Percentiles rank a stretch among this genome's conserved stretches.
Conservation (phyloP, 2,797 vertebrate genomes). For the Pelochelys cantorii region DNA sequence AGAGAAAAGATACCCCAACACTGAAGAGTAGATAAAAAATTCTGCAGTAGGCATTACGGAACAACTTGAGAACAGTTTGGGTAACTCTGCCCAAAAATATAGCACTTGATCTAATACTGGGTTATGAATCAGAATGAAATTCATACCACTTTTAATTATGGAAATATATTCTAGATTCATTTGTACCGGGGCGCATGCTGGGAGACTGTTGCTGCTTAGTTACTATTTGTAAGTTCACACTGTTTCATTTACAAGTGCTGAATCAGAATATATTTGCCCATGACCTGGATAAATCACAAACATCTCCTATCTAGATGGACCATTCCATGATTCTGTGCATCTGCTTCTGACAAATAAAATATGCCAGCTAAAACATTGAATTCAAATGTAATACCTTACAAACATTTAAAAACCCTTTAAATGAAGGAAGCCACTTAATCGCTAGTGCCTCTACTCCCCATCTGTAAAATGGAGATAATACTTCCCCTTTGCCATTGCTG, state of each 20-base stretch:
- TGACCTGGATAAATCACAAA: conserved; percentile 63
- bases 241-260: conserved; percentile 62
- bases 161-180: conserved; percentile 11
- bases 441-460: not conserved
- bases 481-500: not conserved
- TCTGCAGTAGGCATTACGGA: not conserved
- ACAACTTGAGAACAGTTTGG: not conserved
- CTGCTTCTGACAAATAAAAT: conserved; percentile 52
- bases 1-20: not conserved
- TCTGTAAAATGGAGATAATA: not conserved
- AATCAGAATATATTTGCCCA: conserved; percentile 66
- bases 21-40: not conserved
- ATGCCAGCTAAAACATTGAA: conserved; percentile 13
- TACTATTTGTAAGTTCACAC: conserved; percentile 69
- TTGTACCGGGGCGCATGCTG: conserved; percentile 28
- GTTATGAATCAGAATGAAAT: conserved; percentile 44
- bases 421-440: not conserved
- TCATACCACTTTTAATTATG: conserved; percentile 32
- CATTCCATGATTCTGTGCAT: conserved; percentile 6
- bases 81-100: not conserved
- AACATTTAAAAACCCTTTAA: not conserved
- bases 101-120: conserved; percentile 11
- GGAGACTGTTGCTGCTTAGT: conserved; percentile 60
- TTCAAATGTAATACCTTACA: not conserved
- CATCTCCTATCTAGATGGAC: conserved; percentile 59